Evolutionary conservation across 2,888 invertebrate species (phyloP).

Genomic region (Callyntrura guangdongensis): DNA sequence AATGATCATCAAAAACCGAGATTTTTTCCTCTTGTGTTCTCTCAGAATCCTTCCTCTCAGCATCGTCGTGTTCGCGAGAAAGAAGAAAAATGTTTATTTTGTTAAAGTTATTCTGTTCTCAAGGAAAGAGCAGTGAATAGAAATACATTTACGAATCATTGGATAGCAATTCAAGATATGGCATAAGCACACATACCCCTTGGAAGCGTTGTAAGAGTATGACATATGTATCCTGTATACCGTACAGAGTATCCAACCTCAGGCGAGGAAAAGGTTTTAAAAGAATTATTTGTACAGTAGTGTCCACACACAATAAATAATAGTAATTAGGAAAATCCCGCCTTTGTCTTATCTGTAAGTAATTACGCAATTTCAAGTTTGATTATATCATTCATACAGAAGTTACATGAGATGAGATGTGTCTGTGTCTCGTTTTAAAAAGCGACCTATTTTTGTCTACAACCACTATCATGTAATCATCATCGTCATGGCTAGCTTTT

Average conservation of each 20-base stretch:
- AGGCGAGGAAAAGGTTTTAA: no score
- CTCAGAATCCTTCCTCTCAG: conserved; percentile 23
- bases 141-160: not conserved
- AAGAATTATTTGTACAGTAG: no score
- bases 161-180: not conserved
- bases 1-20: conserved; percentile 38
- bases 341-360: not conserved
- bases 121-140: not conserved
- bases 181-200: no score
- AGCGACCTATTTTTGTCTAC: not conserved
- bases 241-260: no score
- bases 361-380: conserved; percentile 19
- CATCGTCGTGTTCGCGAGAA: not conserved
- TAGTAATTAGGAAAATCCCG: no score
- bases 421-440: not conserved
- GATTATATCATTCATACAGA: not conserved
- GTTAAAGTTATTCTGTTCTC: conserved; percentile 39
- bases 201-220: no score
- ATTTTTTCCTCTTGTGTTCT: conserved; percentile 12
- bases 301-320: no score
- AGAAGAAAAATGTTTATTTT: conserved; percentile 61
- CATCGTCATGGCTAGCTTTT: not conserved
- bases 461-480: not conserved
- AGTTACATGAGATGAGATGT: conserved; percentile 3
- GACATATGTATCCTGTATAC: no score